phyloP scores from a whole-genome alignment of 2,113 vertebrate genomes.

The Synodontis membranacea region DNA sequence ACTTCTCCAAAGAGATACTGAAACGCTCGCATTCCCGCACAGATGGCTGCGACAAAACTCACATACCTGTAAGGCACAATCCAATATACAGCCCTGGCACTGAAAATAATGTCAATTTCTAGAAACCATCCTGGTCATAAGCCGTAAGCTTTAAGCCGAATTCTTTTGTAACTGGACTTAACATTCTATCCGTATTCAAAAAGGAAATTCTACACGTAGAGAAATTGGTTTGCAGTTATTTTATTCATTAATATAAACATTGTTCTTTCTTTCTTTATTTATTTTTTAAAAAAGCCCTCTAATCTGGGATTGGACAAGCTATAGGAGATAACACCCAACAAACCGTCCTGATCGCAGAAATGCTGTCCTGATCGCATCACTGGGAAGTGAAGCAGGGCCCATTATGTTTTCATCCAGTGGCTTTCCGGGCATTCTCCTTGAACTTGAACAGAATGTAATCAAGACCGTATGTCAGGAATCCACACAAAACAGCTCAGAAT shows the following conservation, averaged over 20 bases:
- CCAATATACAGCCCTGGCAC: background rate
- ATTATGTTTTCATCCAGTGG: too few relatives aligned
- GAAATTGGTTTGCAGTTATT: background rate
- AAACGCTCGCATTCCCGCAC: background rate
- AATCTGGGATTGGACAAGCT: too few relatives aligned
- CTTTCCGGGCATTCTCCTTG: too few relatives aligned
- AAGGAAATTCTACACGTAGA: background rate
- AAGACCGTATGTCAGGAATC: background rate
- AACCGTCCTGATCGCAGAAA: too few relatives aligned
- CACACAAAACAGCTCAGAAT: background rate
- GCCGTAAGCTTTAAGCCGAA: background rate
- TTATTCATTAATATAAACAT: too few relatives aligned
- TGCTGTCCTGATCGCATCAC: too few relatives aligned
- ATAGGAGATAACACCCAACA: too few relatives aligned
- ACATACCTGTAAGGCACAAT: background rate
- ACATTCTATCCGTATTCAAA: background rate
- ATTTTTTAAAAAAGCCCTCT: too few relatives aligned
- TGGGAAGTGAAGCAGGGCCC: too few relatives aligned
- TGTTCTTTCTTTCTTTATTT: too few relatives aligned
- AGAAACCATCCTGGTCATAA: background rate
- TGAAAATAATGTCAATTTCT: background rate
- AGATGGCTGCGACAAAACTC: slow-evolving; percentile 6
- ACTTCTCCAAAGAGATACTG: background rate
- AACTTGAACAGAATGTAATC: background rate
- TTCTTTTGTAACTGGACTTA: background rate